Evolutionary conservation across 2,113 vertebrate species (phyloP), one percentile per base, ranked within the genome.

Genomic region (Megalops atlanticus): DNA sequence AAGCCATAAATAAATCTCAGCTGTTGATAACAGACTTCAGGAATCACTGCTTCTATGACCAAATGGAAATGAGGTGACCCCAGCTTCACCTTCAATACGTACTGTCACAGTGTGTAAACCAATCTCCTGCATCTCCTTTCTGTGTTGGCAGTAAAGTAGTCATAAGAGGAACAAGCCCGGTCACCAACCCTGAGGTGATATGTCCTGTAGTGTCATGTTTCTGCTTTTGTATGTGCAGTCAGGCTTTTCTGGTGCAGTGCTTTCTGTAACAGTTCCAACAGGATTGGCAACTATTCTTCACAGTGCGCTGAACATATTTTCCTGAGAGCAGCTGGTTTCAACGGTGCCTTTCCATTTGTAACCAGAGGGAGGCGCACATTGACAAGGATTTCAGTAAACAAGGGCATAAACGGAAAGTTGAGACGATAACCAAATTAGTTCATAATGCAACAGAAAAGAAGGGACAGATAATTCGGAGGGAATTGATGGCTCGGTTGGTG

Each of bases 341-440:
- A 68, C 79, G 4, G 33, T 79, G 27, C 6, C 27, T 40, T 80
- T 77, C 18, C 52, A 39, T 33, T 64, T 75, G 78, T 79, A 18
- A 54, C 72, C 83, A 79, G 75, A 31, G 15, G 83, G 76, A 70
- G 76, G 80, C 54, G 39, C 80, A 79, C 54, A 69, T 68, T 49
- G 3, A 27, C 80, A 84, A 76, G 33, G 38, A 81, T 45, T 64
- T n/a, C 1, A 58, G 24, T n/a, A 4, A 15, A 43, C 18, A 78
- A 18, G 8, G 24, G n/a, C 21, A 69, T n/a, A n/a, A 14, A 3
- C 16, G 31, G 21, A 35, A n/a, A n/a, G n/a, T n/a, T n/a, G n/a
- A n/a, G 8, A 10, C 31, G 58, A 64, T 64, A 64, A 64, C 58
- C 31, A n/a, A 64, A 64, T 64, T 39, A 40, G 24, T 74, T 27